Conservation (phyloP, 2,888 invertebrate species). For the Netelia virgata region DNA sequence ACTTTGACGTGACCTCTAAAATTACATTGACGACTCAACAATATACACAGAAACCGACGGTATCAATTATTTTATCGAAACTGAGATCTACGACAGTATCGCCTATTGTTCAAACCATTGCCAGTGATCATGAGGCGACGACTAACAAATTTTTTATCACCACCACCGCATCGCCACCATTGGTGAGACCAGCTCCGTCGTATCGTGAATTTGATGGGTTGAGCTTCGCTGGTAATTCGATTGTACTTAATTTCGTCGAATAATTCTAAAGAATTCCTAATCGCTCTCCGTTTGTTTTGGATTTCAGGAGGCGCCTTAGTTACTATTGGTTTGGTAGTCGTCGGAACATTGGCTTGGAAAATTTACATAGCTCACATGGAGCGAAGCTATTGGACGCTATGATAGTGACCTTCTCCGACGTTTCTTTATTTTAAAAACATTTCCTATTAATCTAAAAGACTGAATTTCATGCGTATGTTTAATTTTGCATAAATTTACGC, state of each 20-base stretch:
- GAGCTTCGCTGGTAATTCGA: conserved; percentile 44
- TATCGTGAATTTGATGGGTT: conserved; percentile 48
- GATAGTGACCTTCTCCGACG: not conserved
- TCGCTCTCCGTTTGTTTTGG: not conserved
- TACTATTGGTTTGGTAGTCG: conserved; percentile 5
- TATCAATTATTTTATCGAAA: not conserved
- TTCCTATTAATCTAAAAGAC: not conserved
- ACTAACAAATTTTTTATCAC: not conserved
- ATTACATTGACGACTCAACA: not conserved
- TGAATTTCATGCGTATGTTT: not conserved
- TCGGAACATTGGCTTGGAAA: conserved; percentile 30
- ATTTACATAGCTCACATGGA: conserved; percentile 42
- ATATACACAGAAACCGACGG: not conserved
- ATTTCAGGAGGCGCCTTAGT: conserved; percentile 35
- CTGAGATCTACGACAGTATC: not conserved
- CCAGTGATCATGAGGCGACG: not conserved
- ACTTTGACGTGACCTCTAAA: not conserved
- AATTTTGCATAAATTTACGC: not conserved
- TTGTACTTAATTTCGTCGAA: not conserved
- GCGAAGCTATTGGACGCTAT: conserved; percentile 47
- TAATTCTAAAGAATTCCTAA: not conserved
- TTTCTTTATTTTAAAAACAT: not conserved
- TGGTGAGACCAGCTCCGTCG: not conserved
- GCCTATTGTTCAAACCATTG: not conserved
- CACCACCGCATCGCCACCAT: conserved; percentile 46